These are phyloP conservation scores for Oplegnathus fasciatus DNA, from an alignment of 2,113 vertebrate genomes.

Conservation along the genomic window DNA sequence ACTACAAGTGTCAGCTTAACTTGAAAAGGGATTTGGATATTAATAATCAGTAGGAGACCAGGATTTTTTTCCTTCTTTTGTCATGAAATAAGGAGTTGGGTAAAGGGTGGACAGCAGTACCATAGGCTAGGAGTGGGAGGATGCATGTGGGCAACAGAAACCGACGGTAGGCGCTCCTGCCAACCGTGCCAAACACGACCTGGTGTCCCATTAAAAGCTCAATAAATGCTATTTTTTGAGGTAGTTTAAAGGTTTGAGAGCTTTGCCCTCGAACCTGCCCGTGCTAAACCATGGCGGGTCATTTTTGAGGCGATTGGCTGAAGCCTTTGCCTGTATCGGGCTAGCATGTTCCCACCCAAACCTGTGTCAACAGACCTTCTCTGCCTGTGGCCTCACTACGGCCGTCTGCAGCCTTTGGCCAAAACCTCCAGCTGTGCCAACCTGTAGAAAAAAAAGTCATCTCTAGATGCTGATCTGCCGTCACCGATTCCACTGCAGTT, in stretches of 20 bases:
- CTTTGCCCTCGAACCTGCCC: slow-evolving; percentile 37
- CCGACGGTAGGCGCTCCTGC: slow-evolving; percentile 38
- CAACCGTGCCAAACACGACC: slow-evolving; percentile 61
- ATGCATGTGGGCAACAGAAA: slow-evolving; percentile 62
- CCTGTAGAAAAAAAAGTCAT: slow-evolving; percentile 58
- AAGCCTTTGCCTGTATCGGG: slow-evolving; percentile 63
- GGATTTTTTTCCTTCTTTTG: slow-evolving; percentile 32
- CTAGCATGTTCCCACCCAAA: slow-evolving; percentile 71
- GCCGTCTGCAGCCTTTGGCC: slow-evolving; percentile 72
- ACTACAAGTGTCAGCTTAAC: slow-evolving; percentile 61
- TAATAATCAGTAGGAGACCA: slow-evolving; percentile 46
- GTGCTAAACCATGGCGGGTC: slow-evolving; percentile 34
- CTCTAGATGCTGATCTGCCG: slow-evolving; percentile 66
- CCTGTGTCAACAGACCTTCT: slow-evolving; percentile 62
- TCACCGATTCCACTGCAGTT: slow-evolving; percentile 44
- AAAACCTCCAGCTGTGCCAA: slow-evolving; percentile 77
- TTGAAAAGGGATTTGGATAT: slow-evolving; percentile 71
- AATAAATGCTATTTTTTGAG: slow-evolving; percentile 46
- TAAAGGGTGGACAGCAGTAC: slow-evolving; percentile 50
- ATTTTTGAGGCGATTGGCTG: slow-evolving; percentile 61
- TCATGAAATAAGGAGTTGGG: slow-evolving; percentile 44
- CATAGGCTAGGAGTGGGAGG: slow-evolving; percentile 58
- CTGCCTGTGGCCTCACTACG: slow-evolving; percentile 71
- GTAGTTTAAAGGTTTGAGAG: slow-evolving; percentile 40
- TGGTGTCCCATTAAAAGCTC: slow-evolving; percentile 48